Base-by-base conservation (phyloP, 1,140 invertebrate genomes). In the Wiebesia pumilae region DNA sequence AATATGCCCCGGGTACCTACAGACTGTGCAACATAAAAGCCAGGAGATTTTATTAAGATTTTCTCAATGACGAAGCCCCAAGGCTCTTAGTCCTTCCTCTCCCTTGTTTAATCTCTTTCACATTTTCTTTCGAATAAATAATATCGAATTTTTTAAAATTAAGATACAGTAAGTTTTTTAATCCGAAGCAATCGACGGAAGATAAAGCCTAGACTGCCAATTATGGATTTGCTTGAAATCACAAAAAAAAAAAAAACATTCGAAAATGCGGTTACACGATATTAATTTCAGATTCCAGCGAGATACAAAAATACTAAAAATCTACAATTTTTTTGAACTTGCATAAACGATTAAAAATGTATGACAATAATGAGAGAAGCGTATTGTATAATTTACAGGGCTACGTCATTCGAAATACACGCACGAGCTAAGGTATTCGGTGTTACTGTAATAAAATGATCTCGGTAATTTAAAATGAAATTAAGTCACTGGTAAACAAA, bases 1-100 rank as follows among this genome's bases (percentile, higher is more conserved):
- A 27, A 12, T 24, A 6, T 33, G 35, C 40, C 38, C 69, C 51
- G 51, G 71, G 35, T 83, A 58, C 30, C 82, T 83, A 19, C 69
- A 40, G 71, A 71, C 40, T 54, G 24, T 21, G 6, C 12, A 62
- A 40, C 82, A 75, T 51, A 75, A 83, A 83, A 83, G 69, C 82
- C 51, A 54, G 7, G 83, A 77, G 83, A 84, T 84, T 84, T 84
- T 78, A 84, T 77, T 84, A 78, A 84, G 73, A 84, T 84, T 84
- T 84, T 78, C 83, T 84, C 51, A 83, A 75, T 75, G 38, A 75
- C 30, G 71, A 75, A 33, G 71, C 71, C 71, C 71, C 43, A 40
- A 43, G 71, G 71, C 33, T 24, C 71, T 19, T 43, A 21, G n/a
- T 35, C 3, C 77, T 14, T 10, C 24, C 38, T 24, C 75, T 3